Conservation (phyloP, 1,140 invertebrate species). For the Manduca sexta region DNA sequence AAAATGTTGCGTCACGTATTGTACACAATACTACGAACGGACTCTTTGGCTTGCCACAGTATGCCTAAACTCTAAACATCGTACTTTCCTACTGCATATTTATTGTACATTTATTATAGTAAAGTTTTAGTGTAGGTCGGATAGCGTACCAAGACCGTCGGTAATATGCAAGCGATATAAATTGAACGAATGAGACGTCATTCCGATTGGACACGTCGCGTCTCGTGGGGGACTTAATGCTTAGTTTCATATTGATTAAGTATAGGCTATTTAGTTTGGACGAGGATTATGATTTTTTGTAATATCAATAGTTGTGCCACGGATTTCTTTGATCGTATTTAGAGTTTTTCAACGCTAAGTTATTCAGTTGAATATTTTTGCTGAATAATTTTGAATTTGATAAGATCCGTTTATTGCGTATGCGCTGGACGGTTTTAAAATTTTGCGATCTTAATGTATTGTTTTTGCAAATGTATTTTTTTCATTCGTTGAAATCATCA, state of each 20-base stretch:
- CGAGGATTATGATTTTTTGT: slow-evolving; percentile 54
- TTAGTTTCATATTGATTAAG: slow-evolving; percentile 60
- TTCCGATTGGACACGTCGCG: slow-evolving; percentile 63
- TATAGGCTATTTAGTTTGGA: slow-evolving; percentile 55
- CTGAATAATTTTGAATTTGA: too few species aligned
- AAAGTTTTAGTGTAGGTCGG: too few species aligned
- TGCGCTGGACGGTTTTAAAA: too few species aligned
- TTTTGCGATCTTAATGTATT: too few species aligned
- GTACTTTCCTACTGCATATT: too few species aligned
- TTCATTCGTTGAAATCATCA: too few species aligned
- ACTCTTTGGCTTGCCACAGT: slow-evolving; percentile 26
- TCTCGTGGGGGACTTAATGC: slow-evolving; percentile 50
- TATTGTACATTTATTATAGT: slow-evolving; percentile 5
- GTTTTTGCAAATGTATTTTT: too few species aligned
- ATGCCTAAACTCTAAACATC: not conserved
- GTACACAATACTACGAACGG: slow-evolving; percentile 18
- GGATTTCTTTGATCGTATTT: too few species aligned
- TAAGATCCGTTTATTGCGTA: too few species aligned
- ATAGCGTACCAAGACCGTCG: slow-evolving; percentile 6
- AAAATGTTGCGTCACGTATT: slow-evolving; percentile 67
- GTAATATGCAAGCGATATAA: slow-evolving; percentile 49
- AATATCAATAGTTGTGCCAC: not conserved
- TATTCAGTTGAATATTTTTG: too few species aligned
- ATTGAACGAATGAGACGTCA: slow-evolving; percentile 69
- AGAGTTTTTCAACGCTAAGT: too few species aligned